Conservation (phyloP, 2,888 invertebrate species). For the Malthinus seriepunctatus region DNA sequence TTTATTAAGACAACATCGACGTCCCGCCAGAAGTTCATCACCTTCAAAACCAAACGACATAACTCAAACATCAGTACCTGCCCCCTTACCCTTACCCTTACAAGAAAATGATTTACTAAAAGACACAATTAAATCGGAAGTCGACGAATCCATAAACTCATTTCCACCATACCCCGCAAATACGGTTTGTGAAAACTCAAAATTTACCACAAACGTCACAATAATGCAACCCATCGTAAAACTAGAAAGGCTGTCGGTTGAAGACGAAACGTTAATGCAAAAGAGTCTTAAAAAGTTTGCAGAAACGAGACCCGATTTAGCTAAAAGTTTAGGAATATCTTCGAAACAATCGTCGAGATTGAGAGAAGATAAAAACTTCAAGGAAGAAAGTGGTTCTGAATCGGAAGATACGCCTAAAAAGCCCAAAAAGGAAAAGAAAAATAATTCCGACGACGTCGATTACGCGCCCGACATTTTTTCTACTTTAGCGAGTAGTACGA, state of each 20-base stretch:
- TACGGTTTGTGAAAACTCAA: constrained; percentile 6
- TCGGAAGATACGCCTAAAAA: constrained; percentile 44
- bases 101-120: constrained; percentile 10
- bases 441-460: constrained; percentile 56
- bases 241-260: constrained; percentile 62
- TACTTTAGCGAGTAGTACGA: constrained; percentile 48
- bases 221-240: constrained; percentile 65
- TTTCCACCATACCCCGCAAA: constrained; percentile 16
- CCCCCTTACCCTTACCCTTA: constrained; percentile 32
- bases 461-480: constrained; percentile 56
- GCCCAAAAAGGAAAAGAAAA: constrained; percentile 40
- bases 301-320: constrained; percentile 63
- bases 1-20: constrained; percentile 43
- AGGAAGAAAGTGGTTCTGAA: constrained; percentile 33
- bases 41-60: background rate
- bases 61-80: constrained; percentile 43
- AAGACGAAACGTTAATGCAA: constrained; percentile 66
- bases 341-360: constrained; percentile 30
- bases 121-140: constrained; percentile 1
- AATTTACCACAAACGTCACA: background rate
- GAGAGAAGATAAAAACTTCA: constrained; percentile 23
- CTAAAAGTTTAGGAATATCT: constrained; percentile 62
- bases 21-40: constrained; percentile 13
- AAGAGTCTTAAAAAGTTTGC: constrained; percentile 67
- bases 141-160: constrained; percentile 20